phyloP scores from a whole-genome alignment of 2,888 invertebrate species.

The Mystacides longicornis region DNA sequence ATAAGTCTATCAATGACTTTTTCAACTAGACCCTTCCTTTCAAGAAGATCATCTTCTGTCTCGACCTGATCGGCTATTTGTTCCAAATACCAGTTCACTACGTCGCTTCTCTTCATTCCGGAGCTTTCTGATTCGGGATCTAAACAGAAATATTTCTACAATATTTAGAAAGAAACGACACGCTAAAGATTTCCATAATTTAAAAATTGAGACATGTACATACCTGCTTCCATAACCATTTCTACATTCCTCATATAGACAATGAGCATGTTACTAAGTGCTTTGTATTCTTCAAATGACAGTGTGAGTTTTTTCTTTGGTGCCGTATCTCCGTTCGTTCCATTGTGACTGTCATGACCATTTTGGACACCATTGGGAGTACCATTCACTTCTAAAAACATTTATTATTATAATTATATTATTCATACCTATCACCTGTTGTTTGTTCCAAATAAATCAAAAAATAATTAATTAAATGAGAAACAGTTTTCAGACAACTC shows the following conservation, averaged over 20 bases:
- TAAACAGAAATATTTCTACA: not conserved
- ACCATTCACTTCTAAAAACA: constrained; percentile 18
- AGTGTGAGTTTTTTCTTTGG: constrained; percentile 71
- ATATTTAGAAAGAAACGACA: not conserved
- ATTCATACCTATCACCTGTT: too few relatives aligned
- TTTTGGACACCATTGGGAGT: constrained; percentile 31
- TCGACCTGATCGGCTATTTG: constrained; percentile 84
- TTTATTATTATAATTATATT: not conserved
- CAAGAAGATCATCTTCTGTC: constrained; percentile 81
- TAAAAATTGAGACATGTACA: not conserved
- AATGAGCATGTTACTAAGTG: constrained; percentile 84
- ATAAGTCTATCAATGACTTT: constrained; percentile 90
- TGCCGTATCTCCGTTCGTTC: constrained; percentile 30
- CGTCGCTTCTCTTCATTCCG: constrained; percentile 68
- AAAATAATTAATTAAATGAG: too few relatives aligned
- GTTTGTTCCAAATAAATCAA: too few relatives aligned
- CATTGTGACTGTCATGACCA: constrained; percentile 18
- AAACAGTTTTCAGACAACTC: too few relatives aligned
- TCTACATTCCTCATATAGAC: constrained; percentile 85
- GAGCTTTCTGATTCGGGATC: constrained; percentile 45
- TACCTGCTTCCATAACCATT: constrained; percentile 56
- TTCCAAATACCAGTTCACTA: constrained; percentile 91
- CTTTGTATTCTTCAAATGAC: constrained; percentile 90
- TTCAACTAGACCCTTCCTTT: constrained; percentile 82
- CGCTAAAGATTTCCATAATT: not conserved